phyloP scores from a whole-genome alignment of 2,888 invertebrate genomes.

The Tachina lurida region DNA sequence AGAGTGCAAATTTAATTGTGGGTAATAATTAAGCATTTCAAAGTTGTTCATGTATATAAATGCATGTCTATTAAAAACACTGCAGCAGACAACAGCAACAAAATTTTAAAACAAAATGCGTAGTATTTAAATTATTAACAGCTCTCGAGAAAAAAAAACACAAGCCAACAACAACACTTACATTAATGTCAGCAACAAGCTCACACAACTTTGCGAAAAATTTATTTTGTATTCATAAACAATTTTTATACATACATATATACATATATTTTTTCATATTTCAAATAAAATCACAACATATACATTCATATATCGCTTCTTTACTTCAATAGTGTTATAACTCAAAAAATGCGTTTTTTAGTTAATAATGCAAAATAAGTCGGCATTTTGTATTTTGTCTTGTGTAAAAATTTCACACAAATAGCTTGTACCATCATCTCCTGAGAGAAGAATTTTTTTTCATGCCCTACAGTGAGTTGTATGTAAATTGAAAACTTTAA shows the following conservation, averaged over 20 bases:
- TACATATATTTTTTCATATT: too few relatives aligned
- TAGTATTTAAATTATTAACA: slow-evolving; percentile 12
- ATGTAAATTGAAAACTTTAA: too few relatives aligned
- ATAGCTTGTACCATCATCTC: too few relatives aligned
- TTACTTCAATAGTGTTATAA: too few relatives aligned
- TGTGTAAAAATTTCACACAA: too few relatives aligned
- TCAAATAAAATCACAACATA: too few relatives aligned
- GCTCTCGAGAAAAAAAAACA: slow-evolving; percentile 10
- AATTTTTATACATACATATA: not conserved
- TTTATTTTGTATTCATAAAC: slow-evolving; percentile 7
- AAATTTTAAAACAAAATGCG: not conserved
- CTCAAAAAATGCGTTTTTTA: too few relatives aligned
- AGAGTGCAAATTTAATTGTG: slow-evolving; percentile 78
- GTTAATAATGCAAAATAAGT: too few relatives aligned
- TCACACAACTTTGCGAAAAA: not conserved
- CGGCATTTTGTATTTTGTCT: too few relatives aligned
- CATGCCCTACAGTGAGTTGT: too few relatives aligned
- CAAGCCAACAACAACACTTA: slow-evolving; percentile 7
- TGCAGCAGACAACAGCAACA: not conserved
- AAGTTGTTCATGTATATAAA: slow-evolving; percentile 73
- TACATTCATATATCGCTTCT: too few relatives aligned
- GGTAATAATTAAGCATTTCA: slow-evolving; percentile 79
- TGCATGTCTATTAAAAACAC: not conserved
- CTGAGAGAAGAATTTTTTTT: too few relatives aligned
- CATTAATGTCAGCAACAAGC: slow-evolving; percentile 1